Evolutionary conservation across 2,797 vertebrate genomes (phyloP), one percentile per base, ranked within the genome.

Genomic region (Myioborus miniatus): DNA sequence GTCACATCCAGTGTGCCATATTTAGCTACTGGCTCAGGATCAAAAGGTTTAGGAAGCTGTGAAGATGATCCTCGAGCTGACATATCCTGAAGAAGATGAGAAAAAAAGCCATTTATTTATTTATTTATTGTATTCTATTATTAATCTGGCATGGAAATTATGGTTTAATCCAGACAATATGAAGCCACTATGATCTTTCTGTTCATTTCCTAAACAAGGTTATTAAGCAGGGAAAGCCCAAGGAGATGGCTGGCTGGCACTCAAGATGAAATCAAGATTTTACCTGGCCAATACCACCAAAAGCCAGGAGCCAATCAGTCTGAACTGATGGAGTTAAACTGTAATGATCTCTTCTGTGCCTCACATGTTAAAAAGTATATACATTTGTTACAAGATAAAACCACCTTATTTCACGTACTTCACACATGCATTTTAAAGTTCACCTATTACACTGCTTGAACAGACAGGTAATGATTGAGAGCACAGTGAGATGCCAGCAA

Each of bases 1-100:
- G 99, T 98, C 93, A 99, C 98, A 94, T 99, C 99, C 96, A 99
- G 97, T 22, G 99, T 99, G 96, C 99, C 99, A 27, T 98, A 99
- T 95, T 99, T 99, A 96, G 98, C 98, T 89, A 98, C 96, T 49
- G 98, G 98, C 97, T 99, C 99, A 46, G 98, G 98, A 96, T 99
- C 98, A 79, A 99, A 99, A 95, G 98, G 98, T 98, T 99, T 99
- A 49, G 98, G 99, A 95, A 99, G 98, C 97, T 97, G 99, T 79
- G 98, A 98, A 64, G 98, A 98, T 22, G 99, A 99, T 96, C 99
- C 99, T 95, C 98, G 98, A 82, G 99, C 99, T 82, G 99, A 99
- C 97, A 99, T 98, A 97, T 99, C 98, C 99, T 99, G 93, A 70
- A 95, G 93, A 93, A 68, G 71, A 55, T 43, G 93, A 97, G 76